Evolutionary conservation across 1,140 invertebrate species (phyloP), one percentile per base, ranked within the genome.

Genomic region (Nasonia giraulti): DNA sequence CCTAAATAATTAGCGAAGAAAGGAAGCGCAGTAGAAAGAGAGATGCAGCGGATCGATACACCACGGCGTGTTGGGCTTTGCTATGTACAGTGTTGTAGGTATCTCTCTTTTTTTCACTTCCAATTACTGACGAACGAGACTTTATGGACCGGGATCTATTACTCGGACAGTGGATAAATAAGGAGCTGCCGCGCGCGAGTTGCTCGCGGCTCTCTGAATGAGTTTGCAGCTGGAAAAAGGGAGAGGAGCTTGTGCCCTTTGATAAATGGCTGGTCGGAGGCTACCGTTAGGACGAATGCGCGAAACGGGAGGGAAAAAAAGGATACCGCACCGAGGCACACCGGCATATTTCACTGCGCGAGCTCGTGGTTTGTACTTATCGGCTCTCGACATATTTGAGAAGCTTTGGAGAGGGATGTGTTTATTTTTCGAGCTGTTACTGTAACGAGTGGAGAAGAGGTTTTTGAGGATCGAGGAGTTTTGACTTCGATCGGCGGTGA

Each of bases 101-200:
- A 12, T 80, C 27, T 73, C 20, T 78, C 27, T 77, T 47, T 69
- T 77, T 47, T 69, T 14, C 40, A 69, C 75, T 88, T 86, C 87
- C 89, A 91, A 91, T 91, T 91, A 91, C 87, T 76, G 83, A 87
- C 82, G 78, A 89, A 82, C 84, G 83, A 86, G 87, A 87, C 85
- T 88, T 89, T 89, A 87, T 87, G 84, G 86, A 88, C 86, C 83
- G 80, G 87, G 87, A 91, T 89, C 87, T 89, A 91, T 91, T 90
- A 89, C 90, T 83, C 77, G 27, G 77, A 74, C 76, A 84, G 66
- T 83, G 89, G 88, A 90, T 91, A 91, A 91, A 90, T 91, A 91
- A 91, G 89, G 86, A 88, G 88, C 80, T 77, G 85, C 85, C 87
- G 87, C 87, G 87, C 33, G 5, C 2, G 33, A 37, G 33, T 89